A percentile compares a stretch with the other conserved stretches of the same genome.
phyloP scores from a whole-genome alignment of 2,113 vertebrate species.

The Hypomesus transpacificus region DNA sequence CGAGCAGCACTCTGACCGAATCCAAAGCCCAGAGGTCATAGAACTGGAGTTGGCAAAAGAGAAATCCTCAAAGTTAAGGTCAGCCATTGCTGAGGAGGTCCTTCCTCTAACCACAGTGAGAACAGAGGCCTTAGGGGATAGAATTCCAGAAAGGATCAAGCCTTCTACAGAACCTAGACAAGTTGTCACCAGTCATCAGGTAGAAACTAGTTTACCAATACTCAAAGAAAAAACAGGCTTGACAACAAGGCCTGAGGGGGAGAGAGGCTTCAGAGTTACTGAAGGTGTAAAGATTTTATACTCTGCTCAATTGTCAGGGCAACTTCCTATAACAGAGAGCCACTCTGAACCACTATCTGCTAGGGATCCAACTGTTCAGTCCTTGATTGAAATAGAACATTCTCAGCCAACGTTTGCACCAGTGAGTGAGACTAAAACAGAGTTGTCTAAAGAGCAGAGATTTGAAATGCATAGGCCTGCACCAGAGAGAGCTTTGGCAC shows the following conservation, averaged over 20 bases:
- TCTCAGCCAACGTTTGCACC: constrained; percentile 36
- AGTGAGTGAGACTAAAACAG: constrained; percentile 43
- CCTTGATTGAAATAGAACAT: constrained; percentile 40
- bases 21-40: constrained; percentile 63
- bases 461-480: constrained; percentile 42
- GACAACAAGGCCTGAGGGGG: constrained; percentile 33
- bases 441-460: constrained; percentile 53
- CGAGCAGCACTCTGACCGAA: constrained; percentile 67
- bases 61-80: constrained; percentile 44
- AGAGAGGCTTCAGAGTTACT: constrained; percentile 54
- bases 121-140: constrained; percentile 36
- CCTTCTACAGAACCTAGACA: constrained; percentile 53
- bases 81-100: constrained; percentile 63
- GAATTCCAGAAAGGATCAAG: constrained; percentile 26
- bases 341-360: constrained; percentile 45
- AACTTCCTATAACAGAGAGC: constrained; percentile 50
- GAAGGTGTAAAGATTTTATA: constrained; percentile 66
- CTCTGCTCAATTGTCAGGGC: constrained; percentile 52
- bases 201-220: constrained; percentile 49
- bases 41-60: constrained; percentile 53
- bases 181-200: constrained; percentile 51
- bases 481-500: constrained; percentile 33
- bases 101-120: constrained; percentile 52
- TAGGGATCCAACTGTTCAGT: constrained; percentile 25
- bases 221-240: constrained; percentile 46